These are phyloP conservation scores for Dysmachus trigonus DNA, from an alignment of 2,888 invertebrate species.

Conservation along the genomic window DNA sequence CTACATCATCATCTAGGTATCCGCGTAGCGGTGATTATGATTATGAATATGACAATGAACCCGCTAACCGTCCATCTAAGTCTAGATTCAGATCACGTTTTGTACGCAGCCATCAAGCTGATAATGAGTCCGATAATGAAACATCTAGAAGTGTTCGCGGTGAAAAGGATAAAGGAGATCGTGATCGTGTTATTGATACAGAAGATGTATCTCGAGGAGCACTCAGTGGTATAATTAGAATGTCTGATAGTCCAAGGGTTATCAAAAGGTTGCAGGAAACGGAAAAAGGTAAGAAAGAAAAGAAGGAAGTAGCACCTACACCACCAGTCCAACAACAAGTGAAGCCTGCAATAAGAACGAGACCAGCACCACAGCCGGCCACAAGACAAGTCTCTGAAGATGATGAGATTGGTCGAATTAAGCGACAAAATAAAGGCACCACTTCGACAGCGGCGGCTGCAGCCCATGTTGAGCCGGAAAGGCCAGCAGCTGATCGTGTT, in stretches of 20 bases:
- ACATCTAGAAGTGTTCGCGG: constrained; percentile 72
- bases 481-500: constrained; percentile 66
- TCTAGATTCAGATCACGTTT: constrained; percentile 78
- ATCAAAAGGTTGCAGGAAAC: constrained; percentile 88
- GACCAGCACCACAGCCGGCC: constrained; percentile 68
- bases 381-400: constrained; percentile 86
- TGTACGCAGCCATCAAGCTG: constrained; percentile 73
- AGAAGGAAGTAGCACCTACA: constrained; percentile 72
- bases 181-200: constrained; percentile 82
- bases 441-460: constrained; percentile 66
- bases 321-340: constrained; percentile 68
- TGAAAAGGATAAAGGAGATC: constrained; percentile 71
- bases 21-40: constrained; percentile 71
- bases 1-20: constrained; percentile 61
- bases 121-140: constrained; percentile 82
- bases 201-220: constrained; percentile 89
- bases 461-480: constrained; percentile 65
- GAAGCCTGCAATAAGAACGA: constrained; percentile 66
- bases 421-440: constrained; percentile 84
- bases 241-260: constrained; percentile 87
- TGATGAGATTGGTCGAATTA: constrained; percentile 87
- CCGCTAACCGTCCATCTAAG: constrained; percentile 70
- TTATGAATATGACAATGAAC: constrained; percentile 74
- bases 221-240: constrained; percentile 86
- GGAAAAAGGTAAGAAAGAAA: constrained; percentile 79